These are phyloP conservation scores for Uropsilus gracilis DNA, from an alignment of 2,113 vertebrate species.

Conservation along the genomic window DNA sequence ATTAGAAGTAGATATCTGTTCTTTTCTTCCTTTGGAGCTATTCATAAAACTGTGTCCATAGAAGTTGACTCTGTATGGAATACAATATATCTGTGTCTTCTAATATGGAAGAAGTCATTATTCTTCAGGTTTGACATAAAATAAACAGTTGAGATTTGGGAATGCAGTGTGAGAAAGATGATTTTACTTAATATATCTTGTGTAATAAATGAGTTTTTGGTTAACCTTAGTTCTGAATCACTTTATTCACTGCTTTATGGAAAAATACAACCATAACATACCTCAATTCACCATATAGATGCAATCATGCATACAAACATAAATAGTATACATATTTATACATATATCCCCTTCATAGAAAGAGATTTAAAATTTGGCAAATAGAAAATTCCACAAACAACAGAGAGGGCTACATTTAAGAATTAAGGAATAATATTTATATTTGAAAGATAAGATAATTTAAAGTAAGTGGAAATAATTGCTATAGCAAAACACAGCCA, in stretches of 20 bases:
- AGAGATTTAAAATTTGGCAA: not conserved
- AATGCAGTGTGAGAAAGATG: not conserved
- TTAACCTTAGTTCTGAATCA: not conserved
- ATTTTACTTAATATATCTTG: not conserved
- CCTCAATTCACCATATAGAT: too few relatives aligned
- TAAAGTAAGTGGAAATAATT: not conserved
- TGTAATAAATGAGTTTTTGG: conserved; percentile 29
- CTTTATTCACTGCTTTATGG: not conserved
- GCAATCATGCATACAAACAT: not conserved
- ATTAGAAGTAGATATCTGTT: not conserved
- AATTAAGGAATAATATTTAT: not conserved
- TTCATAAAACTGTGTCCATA: not conserved
- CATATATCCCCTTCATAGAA: not conserved
- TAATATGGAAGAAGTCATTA: not conserved
- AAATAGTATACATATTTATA: not conserved
- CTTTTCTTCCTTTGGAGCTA: not conserved
- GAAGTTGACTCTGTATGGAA: not conserved
- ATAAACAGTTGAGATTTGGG: not conserved
- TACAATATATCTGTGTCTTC: not conserved
- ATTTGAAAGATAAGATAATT: not conserved
- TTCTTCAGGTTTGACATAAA: conserved; percentile 58
- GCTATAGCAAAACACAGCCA: not conserved
- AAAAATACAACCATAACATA: not conserved
- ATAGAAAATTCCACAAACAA: not conserved
- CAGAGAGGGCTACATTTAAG: not conserved